Evolutionary conservation across 2,888 invertebrate species (phyloP).

Genomic region (Blera fallax): DNA sequence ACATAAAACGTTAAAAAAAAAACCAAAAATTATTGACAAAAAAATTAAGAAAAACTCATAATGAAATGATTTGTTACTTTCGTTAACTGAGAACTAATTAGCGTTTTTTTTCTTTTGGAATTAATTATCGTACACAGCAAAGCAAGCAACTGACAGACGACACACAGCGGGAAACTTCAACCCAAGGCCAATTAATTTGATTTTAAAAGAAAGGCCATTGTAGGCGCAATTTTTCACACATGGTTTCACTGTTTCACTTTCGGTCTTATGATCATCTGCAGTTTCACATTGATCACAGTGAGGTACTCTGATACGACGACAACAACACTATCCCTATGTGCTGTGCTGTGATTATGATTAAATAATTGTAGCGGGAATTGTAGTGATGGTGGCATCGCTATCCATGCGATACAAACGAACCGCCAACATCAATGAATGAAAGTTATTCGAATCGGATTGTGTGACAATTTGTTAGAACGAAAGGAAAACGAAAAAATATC

Average conservation of each 20-base stretch:
- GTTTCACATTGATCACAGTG: constrained; percentile 11
- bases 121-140: constrained; percentile 15
- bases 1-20: background rate
- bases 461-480: constrained; percentile 52
- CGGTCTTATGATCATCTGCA: background rate
- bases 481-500: constrained; percentile 17
- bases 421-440: constrained; percentile 43
- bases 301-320: constrained; percentile 13
- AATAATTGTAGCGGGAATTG: constrained; percentile 32
- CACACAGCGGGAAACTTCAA: constrained; percentile 11
- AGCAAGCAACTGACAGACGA: constrained; percentile 11
- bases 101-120: constrained; percentile 13
- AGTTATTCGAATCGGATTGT: constrained; percentile 47
- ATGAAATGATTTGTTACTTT: constrained; percentile 48
- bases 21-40: constrained; percentile 30
- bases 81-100: constrained; percentile 60
- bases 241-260: constrained; percentile 65
- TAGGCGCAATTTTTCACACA: constrained; percentile 66
- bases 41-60: constrained; percentile 37
- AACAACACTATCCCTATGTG: constrained; percentile 27
- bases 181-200: constrained; percentile 62
- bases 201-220: constrained; percentile 58
- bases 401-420: background rate
- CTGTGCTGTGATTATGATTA: constrained; percentile 49
- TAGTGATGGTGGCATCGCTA: background rate